A percentile compares a stretch with the other conserved stretches of the same genome.
Conservation (phyloP, 2,797 vertebrate species). For the Tragelaphus oryx region DNA sequence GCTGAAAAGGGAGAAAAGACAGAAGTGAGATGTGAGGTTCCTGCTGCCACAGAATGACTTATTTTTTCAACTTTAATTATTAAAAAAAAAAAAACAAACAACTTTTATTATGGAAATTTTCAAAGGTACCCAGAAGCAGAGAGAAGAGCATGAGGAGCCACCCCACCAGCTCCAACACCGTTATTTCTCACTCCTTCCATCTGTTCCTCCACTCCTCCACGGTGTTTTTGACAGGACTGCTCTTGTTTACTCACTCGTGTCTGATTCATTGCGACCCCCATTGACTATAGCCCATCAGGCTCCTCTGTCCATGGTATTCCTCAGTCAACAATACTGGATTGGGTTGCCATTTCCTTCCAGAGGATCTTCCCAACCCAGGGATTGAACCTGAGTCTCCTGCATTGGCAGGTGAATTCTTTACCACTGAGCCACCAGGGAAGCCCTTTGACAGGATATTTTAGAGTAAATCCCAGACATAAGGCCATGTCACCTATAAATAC, state of each 20-base stretch:
- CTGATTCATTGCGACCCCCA: neutral
- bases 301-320: neutral
- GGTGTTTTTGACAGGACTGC: neutral
- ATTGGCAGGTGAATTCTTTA: neutral
- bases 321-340: neutral
- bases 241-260: neutral
- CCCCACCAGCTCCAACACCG: neutral
- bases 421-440: neutral
- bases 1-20: slow-evolving; percentile 37
- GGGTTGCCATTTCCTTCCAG: neutral
- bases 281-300: neutral
- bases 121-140: neutral
- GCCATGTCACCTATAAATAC: neutral
- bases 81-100: neutral
- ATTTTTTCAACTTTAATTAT: neutral
- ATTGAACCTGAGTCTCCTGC: neutral
- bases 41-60: neutral
- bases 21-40: neutral
- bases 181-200: neutral
- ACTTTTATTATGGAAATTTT: neutral
- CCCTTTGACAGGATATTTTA: neutral
- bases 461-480: neutral
- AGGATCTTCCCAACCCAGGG: neutral
- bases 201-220: neutral
- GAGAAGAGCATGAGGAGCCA: neutral